These are phyloP conservation scores for Pseudoips prasinana DNA, from an alignment of 2,888 invertebrate genomes.

Conservation along the genomic window DNA sequence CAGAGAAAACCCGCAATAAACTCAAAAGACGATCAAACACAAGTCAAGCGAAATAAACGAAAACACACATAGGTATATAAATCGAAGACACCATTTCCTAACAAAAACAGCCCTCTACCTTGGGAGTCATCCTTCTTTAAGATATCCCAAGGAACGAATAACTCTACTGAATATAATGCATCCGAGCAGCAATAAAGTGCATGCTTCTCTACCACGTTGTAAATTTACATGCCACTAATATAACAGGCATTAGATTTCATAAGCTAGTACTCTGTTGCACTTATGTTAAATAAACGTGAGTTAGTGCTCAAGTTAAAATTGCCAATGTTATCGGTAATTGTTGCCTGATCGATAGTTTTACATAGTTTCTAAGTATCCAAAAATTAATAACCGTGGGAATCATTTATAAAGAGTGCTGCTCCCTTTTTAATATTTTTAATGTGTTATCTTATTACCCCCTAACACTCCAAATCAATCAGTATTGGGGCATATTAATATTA, in stretches of 20 bases:
- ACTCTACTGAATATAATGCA: slow-evolving; percentile 52
- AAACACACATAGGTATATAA: slow-evolving; percentile 16
- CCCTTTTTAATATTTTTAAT: too few species aligned
- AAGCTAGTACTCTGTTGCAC: slow-evolving; percentile 12
- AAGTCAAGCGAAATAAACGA: slow-evolving; percentile 16
- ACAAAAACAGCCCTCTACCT: slow-evolving; percentile 39
- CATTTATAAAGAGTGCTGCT: not conserved
- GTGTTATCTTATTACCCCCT: too few species aligned
- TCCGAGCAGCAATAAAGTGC: slow-evolving; percentile 53
- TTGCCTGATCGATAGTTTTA: not conserved
- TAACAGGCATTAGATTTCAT: slow-evolving; percentile 37
- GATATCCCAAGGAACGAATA: slow-evolving; percentile 52
- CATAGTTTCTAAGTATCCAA: not conserved
- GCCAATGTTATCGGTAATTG: not conserved
- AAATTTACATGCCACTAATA: slow-evolving; percentile 45
- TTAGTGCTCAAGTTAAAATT: slow-evolving; percentile 15
- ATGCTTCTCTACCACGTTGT: slow-evolving; percentile 40
- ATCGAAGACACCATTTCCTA: slow-evolving; percentile 16
- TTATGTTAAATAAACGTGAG: slow-evolving; percentile 15
- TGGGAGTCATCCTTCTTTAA: slow-evolving; percentile 58
- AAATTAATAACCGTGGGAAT: not conserved
- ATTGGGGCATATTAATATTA: not conserved
- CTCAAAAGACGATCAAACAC: not conserved
- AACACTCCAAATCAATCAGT: too few species aligned
- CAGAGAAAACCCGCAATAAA: too few species aligned